Conservation (phyloP, 2,113 vertebrate species). For the Ptilonorhynchus violaceus region DNA sequence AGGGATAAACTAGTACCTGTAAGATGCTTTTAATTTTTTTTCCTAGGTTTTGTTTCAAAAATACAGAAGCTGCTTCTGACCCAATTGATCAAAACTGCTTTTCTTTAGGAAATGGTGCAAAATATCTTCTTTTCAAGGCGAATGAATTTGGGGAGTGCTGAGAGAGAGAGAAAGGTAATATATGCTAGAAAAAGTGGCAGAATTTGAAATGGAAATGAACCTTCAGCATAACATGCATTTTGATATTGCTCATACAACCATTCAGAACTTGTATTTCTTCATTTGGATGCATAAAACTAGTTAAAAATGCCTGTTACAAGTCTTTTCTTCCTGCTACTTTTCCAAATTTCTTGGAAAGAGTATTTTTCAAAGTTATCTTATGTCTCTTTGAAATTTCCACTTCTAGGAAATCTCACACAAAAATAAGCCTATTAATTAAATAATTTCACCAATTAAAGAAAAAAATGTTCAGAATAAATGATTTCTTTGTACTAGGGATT, state of each 20-base stretch:
- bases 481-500: background rate
- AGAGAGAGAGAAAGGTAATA: background rate
- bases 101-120: background rate
- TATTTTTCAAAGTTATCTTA: background rate
- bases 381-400: background rate
- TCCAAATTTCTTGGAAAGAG: background rate
- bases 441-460: background rate
- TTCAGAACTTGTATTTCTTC: background rate
- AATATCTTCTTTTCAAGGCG: background rate
- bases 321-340: background rate
- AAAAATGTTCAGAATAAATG: background rate
- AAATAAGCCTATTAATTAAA: background rate
- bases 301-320: background rate
- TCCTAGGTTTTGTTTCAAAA: conserved; percentile 7
- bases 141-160: background rate
- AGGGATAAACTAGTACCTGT: conserved; percentile 22
- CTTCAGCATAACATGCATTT: background rate
- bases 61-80: background rate
- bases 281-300: background rate
- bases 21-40: background rate
- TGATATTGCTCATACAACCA: background rate
- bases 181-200: background rate
- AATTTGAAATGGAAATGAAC: conserved; percentile 23
- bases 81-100: conserved; percentile 6
- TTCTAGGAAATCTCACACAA: background rate